A percentile compares a stretch with the other conserved stretches of the same genome.
phyloP scores from a whole-genome alignment of 2,888 invertebrate genomes.

The Nephrotoma flavescens region DNA sequence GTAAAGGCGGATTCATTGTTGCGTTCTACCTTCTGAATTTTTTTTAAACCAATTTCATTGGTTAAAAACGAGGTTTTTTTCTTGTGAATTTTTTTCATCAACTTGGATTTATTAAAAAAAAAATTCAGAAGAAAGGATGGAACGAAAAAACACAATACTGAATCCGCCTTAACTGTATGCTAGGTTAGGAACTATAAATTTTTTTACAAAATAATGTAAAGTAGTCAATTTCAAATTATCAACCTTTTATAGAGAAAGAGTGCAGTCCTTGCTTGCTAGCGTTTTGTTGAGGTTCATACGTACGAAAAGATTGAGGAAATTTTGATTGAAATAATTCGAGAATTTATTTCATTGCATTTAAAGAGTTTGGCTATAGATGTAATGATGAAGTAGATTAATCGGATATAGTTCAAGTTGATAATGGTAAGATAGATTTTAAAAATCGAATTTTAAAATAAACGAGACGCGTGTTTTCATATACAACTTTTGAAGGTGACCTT shows the following conservation, averaged over 20 bases:
- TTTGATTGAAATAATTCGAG: not conserved
- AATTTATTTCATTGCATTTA: not conserved
- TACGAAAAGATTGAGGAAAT: not conserved
- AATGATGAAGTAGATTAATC: not conserved
- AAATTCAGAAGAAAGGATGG: too few species aligned
- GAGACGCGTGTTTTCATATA: too few species aligned
- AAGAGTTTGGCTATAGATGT: not conserved
- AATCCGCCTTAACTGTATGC: too few species aligned
- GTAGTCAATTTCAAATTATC: too few species aligned
- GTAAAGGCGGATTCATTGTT: too few species aligned
- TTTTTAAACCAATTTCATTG: too few species aligned
- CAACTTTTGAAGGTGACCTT: not conserved
- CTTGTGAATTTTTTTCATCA: too few species aligned
- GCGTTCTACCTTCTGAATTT: too few species aligned
- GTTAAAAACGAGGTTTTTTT: too few species aligned
- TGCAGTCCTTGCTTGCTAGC: not conserved
- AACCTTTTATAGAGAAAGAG: not conserved
- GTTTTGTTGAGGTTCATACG: not conserved
- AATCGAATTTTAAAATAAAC: too few species aligned
- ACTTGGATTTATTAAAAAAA: too few species aligned
- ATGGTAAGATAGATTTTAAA: not conserved
- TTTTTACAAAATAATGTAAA: not conserved
- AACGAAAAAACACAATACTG: too few species aligned
- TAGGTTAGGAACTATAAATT: not conserved
- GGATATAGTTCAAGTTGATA: not conserved